Evolutionary conservation across 2,113 vertebrate species (phyloP), one percentile per base, ranked within the genome.

Genomic region (Oncorhynchus clarkii): DNA sequence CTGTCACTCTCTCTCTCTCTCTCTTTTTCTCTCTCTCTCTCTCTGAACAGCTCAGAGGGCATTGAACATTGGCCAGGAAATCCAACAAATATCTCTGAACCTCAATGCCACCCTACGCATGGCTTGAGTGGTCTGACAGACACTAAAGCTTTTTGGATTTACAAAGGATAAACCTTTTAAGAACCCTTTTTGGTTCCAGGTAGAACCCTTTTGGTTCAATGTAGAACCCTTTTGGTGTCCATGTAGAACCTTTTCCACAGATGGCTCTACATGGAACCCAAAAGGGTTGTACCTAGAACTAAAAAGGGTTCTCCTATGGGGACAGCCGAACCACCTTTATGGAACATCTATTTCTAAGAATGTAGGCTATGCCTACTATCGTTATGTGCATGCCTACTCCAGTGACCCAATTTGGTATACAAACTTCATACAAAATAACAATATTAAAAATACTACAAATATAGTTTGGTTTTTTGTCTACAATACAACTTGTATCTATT

Each of bases 51-150:
- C 16, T 39, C 20, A 11, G 45, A 54, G 67, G 51, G 70, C 60
- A 71, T 71, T 76, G 79, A 84, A 76, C 62, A 29, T 13, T 2
- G 67, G 59, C 73, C 70, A 78, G 29, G 48, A 76, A 73, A 64
- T 66, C 65, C 67, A 76, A 75, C 77, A 79, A 70, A 84, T 45
- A 48, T 67, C 76, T 78, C n/a, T 71, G 66, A 81, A 54, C 79
- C 79, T 12, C 49, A 39, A 57, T 74, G n/a, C 65, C 73, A 70
- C 73, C 59, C 54, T 59, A 76, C 73, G 69, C 65, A 26, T 31
- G 27, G 24, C 27, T 29, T 45, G 39, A 11, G 39, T 11, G 27
- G 13, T 13, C 27, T 14, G 8, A 13, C 65, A 67, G 14, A 26
- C 16, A 4, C 27, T 67, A 57, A 16, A 57, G 14, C 1, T 45